A percentile compares a stretch with the other conserved stretches of the same genome.
Conservation (phyloP, 2,888 invertebrate genomes). For the Rapana venosa region DNA sequence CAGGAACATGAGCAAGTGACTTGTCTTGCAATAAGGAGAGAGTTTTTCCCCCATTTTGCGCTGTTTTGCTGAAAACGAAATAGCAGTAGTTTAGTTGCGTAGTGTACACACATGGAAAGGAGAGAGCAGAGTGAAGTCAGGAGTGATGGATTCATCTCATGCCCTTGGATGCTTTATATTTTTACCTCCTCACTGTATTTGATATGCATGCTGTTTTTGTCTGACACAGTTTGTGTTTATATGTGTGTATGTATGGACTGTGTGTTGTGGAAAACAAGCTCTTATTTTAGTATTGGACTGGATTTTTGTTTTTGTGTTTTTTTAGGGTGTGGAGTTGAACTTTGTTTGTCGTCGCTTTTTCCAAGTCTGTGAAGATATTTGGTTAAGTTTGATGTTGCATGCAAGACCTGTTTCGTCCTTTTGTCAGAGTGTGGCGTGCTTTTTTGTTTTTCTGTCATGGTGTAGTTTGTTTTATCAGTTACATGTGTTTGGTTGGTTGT, state of each 20-base stretch:
- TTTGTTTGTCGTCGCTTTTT: not conserved
- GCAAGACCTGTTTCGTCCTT: not conserved
- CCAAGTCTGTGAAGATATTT: not conserved
- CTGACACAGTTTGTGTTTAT: not conserved
- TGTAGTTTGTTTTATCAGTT: not conserved
- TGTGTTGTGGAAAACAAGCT: not conserved
- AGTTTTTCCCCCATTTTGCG: too few relatives aligned
- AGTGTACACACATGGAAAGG: too few relatives aligned
- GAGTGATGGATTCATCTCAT: too few relatives aligned
- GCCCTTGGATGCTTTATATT: not conserved
- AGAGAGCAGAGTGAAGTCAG: too few relatives aligned
- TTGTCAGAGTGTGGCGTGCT: not conserved
- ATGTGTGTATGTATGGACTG: not conserved
- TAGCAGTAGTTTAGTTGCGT: too few relatives aligned
- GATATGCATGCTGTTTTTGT: not conserved
- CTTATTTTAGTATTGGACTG: not conserved
- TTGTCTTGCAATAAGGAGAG: too few relatives aligned
- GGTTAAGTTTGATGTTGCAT: not conserved
- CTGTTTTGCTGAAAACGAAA: too few relatives aligned
- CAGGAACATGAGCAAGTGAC: too few relatives aligned
- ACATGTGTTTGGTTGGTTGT: not conserved
- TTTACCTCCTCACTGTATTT: not conserved
- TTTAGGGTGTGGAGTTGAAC: not conserved
- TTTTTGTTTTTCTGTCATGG: not conserved
- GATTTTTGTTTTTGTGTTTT: not conserved